Evolutionary conservation across 2,888 invertebrate species (phyloP).

Genomic region (Aphidius colemani): DNA sequence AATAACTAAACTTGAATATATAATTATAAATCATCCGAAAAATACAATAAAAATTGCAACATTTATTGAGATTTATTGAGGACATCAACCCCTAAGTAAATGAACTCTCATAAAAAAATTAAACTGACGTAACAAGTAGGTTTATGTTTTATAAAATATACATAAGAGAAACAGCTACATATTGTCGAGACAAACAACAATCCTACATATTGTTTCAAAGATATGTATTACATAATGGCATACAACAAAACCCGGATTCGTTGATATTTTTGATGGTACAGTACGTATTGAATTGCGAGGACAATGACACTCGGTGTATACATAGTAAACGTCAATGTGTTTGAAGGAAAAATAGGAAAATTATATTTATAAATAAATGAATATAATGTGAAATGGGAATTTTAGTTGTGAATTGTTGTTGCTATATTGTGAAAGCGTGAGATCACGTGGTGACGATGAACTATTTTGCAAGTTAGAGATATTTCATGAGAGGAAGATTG

Average conservation of each 20-base stretch:
- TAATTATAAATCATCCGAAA: neutral
- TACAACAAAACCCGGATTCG: too few relatives aligned
- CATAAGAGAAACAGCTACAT: neutral
- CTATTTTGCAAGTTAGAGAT: neutral
- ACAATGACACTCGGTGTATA: conserved; percentile 30
- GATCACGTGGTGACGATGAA: conserved; percentile 39
- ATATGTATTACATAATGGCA: too few relatives aligned
- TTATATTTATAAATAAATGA: neutral
- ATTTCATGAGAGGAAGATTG: neutral
- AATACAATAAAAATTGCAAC: conserved; percentile 16
- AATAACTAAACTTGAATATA: too few relatives aligned
- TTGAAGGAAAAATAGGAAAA: neutral
- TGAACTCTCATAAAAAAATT: conserved; percentile 27
- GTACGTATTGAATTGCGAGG: neutral
- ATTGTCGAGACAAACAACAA: conserved; percentile 34
- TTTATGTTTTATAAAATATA: too few relatives aligned
- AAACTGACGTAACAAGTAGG: too few relatives aligned
- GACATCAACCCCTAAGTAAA: conserved; percentile 37
- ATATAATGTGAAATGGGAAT: neutral
- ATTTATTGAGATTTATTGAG: conserved; percentile 5
- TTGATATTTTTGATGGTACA: too few relatives aligned
- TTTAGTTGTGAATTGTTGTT: conserved; percentile 26
- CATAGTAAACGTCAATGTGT: conserved; percentile 31
- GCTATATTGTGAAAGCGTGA: conserved; percentile 54
- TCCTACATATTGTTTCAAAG: conserved; percentile 38